A percentile compares a stretch with the other conserved stretches of the same genome.
phyloP scores from a whole-genome alignment of 2,888 invertebrate species.

The Carabus problematicus region DNA sequence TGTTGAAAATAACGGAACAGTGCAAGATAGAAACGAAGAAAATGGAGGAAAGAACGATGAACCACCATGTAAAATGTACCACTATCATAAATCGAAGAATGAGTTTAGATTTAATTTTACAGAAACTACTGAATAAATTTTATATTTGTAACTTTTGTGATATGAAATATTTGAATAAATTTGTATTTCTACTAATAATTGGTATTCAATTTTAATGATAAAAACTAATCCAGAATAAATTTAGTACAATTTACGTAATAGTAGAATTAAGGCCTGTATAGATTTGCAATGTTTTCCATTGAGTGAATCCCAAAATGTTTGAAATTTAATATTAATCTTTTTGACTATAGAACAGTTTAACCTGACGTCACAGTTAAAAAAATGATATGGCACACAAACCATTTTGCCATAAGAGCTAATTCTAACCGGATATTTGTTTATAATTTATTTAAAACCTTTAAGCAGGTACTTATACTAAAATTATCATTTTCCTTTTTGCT shows the following conservation, averaged over 20 bases:
- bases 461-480: too few species aligned
- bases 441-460: too few species aligned
- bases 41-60: too few species aligned
- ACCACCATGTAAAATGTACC: constrained; percentile 42
- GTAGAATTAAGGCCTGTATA: constrained; percentile 1
- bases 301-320: neutral
- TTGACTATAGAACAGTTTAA: too few species aligned
- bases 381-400: too few species aligned
- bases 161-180: constrained; percentile 14
- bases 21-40: too few species aligned
- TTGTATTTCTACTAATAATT: neutral
- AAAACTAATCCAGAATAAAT: neutral
- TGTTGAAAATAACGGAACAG: constrained; percentile 37
- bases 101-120: constrained; percentile 74
- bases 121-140: constrained; percentile 46
- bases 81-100: constrained; percentile 61
- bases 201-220: neutral
- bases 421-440: too few species aligned
- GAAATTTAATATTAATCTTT: too few species aligned
- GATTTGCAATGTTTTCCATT: neutral
- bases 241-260: neutral
- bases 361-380: too few species aligned
- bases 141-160: constrained; percentile 22
- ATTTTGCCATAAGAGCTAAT: too few species aligned
- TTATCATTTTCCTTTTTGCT: too few species aligned